phyloP scores from a whole-genome alignment of 1,140 invertebrate species.

The Drosophila sp. region DNA sequence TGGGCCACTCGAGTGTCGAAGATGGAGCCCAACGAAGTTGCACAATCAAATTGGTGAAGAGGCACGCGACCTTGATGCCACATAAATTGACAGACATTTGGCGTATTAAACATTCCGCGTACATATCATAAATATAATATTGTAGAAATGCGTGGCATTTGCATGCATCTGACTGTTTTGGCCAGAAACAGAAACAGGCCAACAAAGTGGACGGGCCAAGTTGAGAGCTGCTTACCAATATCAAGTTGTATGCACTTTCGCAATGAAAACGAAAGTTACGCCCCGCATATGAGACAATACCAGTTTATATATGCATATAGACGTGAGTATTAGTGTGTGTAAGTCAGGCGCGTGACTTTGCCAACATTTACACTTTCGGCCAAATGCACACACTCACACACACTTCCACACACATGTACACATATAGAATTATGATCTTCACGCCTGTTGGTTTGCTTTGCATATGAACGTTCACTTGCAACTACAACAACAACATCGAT shows the following conservation, averaged over 20 bases:
- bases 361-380: slow-evolving; percentile 73
- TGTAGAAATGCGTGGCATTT: slow-evolving; percentile 54
- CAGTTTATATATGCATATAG: background rate
- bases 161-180: slow-evolving; percentile 41
- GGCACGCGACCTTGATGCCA: slow-evolving; percentile 61
- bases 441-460: slow-evolving; percentile 55
- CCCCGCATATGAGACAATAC: slow-evolving; percentile 29
- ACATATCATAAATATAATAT: slow-evolving; percentile 30
- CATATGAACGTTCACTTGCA: slow-evolving; percentile 50
- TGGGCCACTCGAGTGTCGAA: slow-evolving; percentile 25
- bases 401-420: slow-evolving; percentile 30
- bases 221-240: slow-evolving; percentile 60
- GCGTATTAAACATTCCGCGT: slow-evolving; percentile 21
- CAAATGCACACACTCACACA: slow-evolving; percentile 57
- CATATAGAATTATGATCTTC: slow-evolving; percentile 78
- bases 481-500: slow-evolving; percentile 10
- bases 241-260: slow-evolving; percentile 79
- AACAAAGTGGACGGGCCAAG: slow-evolving; percentile 40
- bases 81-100: slow-evolving; percentile 24
- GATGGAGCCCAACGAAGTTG: slow-evolving; percentile 20
- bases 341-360: slow-evolving; percentile 63
- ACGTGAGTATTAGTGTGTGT: slow-evolving; percentile 24
- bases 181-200: slow-evolving; percentile 49
- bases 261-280: slow-evolving; percentile 82
- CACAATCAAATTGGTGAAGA: slow-evolving; percentile 38